phyloP scores from a whole-genome alignment of 2,888 invertebrate species.

The Platycheirus rosarum region DNA sequence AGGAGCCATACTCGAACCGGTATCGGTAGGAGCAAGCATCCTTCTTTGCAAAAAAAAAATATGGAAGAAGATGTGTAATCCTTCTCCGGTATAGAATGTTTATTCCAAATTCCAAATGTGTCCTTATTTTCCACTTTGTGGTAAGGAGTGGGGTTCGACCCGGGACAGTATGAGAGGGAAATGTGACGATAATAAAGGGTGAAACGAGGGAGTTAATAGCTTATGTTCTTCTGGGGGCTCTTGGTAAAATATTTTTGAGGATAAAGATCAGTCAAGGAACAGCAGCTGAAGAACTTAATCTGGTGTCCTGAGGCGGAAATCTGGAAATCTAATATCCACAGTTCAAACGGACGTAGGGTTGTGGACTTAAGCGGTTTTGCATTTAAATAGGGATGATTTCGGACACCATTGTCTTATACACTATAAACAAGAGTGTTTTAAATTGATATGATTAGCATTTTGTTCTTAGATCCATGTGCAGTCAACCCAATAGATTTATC shows the following conservation, averaged over 20 bases:
- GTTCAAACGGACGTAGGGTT: conserved; percentile 44
- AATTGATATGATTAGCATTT: conserved; percentile 22
- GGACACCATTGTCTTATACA: conserved; percentile 23
- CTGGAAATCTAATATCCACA: conserved; percentile 46
- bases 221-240: conserved; percentile 42
- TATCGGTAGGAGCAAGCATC: conserved; percentile 19
- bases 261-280: conserved; percentile 60
- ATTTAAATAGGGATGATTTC: conserved; percentile 44
- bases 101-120: conserved; percentile 40
- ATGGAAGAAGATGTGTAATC: conserved; percentile 43
- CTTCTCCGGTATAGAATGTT: conserved; percentile 42
- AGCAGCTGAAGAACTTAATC: conserved; percentile 50
- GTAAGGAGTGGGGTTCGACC: neutral
- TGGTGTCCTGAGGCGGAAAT: conserved; percentile 31
- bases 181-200: conserved; percentile 64
- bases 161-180: conserved; percentile 10
- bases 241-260: conserved; percentile 54
- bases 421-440: conserved; percentile 61
- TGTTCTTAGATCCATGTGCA: too few relatives aligned
- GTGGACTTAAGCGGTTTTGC: conserved; percentile 41
- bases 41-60: conserved; percentile 17
- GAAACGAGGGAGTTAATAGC: conserved; percentile 58
- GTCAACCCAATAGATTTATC: too few relatives aligned
- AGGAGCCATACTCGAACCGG: conserved; percentile 20
- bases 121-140: conserved; percentile 3